Base-by-base conservation (phyloP, 2,113 vertebrate genomes). In the Phrynosoma platyrhinos region DNA sequence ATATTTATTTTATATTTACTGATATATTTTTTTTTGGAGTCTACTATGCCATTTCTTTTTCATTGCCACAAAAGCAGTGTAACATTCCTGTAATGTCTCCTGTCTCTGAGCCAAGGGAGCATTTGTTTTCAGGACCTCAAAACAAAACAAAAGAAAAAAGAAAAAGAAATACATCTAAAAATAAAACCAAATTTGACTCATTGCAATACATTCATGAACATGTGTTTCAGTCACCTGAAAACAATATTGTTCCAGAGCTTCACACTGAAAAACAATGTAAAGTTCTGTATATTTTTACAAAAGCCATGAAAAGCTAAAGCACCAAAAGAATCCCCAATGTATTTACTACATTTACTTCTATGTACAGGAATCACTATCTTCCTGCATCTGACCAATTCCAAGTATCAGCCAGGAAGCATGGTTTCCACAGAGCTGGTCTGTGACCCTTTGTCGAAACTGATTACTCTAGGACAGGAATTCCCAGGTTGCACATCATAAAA, bases 161-260 rank as follows among this genome's bases (percentile, higher is more conserved):
- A 62, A 10, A 71, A 71, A 68, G 5, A 23, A 71, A 71, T 71
- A 55, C 12, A 36, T 53, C 77, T 55, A 87, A 82, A 82, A 76
- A 87, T 81, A 87, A 87, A 87, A 74, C 71, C 79, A 74, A 76
- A 82, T 30, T 66, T 66, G 86, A 75, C 79, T 88, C 71, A 83
- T 14, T 82, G 79, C 55, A 79, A 32, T 52, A 74, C 68, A 2
- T 27, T 82, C 55, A 62, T 58, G 16, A 40, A 62, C 80, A 52
- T 52, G 27, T 32, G 36, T 36, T 36, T 36, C 36, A 36, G 36
- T 36, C 80, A 80, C 40, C 18, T 42, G 40, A 76, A 16, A 40
- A 80, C 23, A 80, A 9, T 32, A 36, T 47, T 72, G 69, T 80
- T 80, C 32, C 47, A 87, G 52, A 72, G 21, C 53, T 72, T 81